Evolutionary conservation across 2,888 invertebrate genomes (phyloP), one percentile per base, ranked within the genome.

Genomic region (Cyaniris semiargus): DNA sequence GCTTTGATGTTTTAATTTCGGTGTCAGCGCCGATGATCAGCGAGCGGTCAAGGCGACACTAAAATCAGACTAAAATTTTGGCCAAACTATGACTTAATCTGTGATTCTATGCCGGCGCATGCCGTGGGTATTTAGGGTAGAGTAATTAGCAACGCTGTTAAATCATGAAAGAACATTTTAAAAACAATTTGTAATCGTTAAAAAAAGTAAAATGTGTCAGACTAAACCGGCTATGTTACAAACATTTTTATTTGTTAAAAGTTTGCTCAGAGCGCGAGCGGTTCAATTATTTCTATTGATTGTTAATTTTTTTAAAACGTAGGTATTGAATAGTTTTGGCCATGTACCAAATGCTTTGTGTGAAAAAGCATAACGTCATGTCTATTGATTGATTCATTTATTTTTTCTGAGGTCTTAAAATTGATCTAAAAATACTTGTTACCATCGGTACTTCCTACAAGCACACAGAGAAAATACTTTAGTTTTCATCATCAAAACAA

Each of bases 201-300:
- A 71, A 71, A 53, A 7, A 18, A 70, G 18, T 21, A 21, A 70
- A 76, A 56, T 76, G 56, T 76, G 58, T 44, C 34, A 74, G 74
- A 76, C 58, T 53, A 66, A 58, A 77, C 77, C 76, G 77, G 53
- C 76, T 78, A 77, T 72, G 77, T 38, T 72, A 72, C 58, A 56
- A 77, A 72, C 72, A 44, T 72, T 70, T 72, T 81, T 84, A 85
- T 85, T 81, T 82, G 83, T 84, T n/a, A 82, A 81, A 86, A 84
- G 83, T 78, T 85, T 80, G 86, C 85, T 85, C 80, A 81, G 80
- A 83, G 87, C 85, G 83, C 81, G 80, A 83, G 87, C 85, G 83
- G 86, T 89, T 88, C 86, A 89, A 89, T 90, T 88, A 88, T 87
- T 85, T 82, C 83, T 72, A 74, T 82, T 84, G 83, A 83, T 83